Evolutionary conservation across 2,797 vertebrate species (phyloP), one percentile per base, ranked within the genome.

Genomic region (Pogonophryne albipinna): DNA sequence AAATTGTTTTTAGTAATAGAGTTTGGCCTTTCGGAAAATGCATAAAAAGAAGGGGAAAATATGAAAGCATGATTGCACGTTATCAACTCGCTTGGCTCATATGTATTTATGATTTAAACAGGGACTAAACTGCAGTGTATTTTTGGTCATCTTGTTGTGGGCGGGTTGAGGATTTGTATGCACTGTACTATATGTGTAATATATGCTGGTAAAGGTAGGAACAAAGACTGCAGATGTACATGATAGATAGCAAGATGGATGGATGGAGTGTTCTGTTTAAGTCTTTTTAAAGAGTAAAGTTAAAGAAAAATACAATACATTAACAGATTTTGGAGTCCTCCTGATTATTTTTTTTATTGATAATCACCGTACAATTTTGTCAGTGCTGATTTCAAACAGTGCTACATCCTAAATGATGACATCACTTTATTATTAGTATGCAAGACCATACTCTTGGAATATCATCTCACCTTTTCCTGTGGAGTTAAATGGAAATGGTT

Each of bases 101-200:
- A 38, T 38, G 1, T 38, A 9, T 38, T 75, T 62, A 52, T 67
- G 34, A 66, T 69, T 47, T 77, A 38, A 46, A 58, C 79, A 78
- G 59, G 52, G 65, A 79, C 45, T 49, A 27, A 38, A 56, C 73
- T 66, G 74, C 44, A 62, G 65, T 68, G 67, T 83, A 89, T 87
- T 88, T 85, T 74, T 85, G 84, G 62, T 69, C 71, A 49, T 55
- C 65, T 59, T 19, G 49, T 78, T 20, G 78, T 89, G 78, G 84
- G 86, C 16, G 75, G 77, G 49, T 75, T 59, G 70, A 74, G 44
- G 79, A 79, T 70, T 80, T 83, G 58, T 72, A 53, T 75, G 80
- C 60, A 75, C 72, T 20, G 20, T 20, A 20, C 20, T 20, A 20
- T 23, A 23, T 23, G 23, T 23, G 9, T 61, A 79, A 68, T 41